phyloP scores from a whole-genome alignment of 2,888 invertebrate species.

The Hydrotaea diabolus region DNA sequence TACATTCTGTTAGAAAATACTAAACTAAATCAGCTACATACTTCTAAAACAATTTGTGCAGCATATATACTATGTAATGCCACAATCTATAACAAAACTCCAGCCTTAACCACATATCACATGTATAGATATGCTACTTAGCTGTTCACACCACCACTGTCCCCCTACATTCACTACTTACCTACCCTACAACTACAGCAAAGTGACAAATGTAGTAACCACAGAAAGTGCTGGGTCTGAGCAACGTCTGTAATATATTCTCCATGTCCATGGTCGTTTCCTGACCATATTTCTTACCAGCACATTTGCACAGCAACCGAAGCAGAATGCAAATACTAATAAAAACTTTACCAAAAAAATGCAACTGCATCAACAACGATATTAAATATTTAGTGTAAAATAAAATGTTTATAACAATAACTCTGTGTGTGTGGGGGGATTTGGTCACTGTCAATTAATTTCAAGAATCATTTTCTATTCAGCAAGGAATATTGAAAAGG shows the following conservation, averaged over 20 bases:
- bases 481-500: too few relatives aligned
- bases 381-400: conserved; percentile 23
- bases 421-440: background rate
- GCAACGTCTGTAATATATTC: conserved; percentile 1
- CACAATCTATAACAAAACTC: too few relatives aligned
- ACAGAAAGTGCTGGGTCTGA: conserved; percentile 6
- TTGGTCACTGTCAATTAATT: too few relatives aligned
- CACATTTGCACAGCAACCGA: conserved; percentile 7
- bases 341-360: background rate
- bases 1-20: too few relatives aligned
- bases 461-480: too few relatives aligned
- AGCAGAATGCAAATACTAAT: background rate
- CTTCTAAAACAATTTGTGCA: too few relatives aligned
- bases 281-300: background rate
- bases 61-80: too few relatives aligned
- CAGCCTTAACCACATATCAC: too few relatives aligned
- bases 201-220: conserved; percentile 4
- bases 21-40: too few relatives aligned
- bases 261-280: conserved; percentile 2
- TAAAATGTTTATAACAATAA: conserved; percentile 24
- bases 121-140: too few relatives aligned
- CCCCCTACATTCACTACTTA: background rate
- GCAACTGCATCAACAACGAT: conserved; percentile 7
- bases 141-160: too few relatives aligned
- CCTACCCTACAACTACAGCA: background rate